Percentiles rank a stretch among this genome's conserved stretches.
Evolutionary conservation across 2,888 invertebrate species (phyloP).

Genomic region (Lochmaea crataegi): DNA sequence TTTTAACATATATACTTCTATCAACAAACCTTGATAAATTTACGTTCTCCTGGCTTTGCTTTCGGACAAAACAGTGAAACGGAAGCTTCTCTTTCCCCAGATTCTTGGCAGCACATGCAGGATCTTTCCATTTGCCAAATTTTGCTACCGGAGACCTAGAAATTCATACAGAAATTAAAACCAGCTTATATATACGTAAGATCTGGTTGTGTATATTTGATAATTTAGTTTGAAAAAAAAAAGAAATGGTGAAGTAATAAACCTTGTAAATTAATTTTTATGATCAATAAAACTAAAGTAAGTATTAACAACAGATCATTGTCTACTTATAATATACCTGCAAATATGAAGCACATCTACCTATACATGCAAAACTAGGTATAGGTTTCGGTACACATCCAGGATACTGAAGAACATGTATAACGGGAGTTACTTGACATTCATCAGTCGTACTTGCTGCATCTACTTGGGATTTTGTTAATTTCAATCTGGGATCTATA

Average conservation of each 20-base stretch:
- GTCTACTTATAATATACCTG: slow-evolving; percentile 71
- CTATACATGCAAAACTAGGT: slow-evolving; percentile 92
- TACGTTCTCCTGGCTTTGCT: slow-evolving; percentile 86
- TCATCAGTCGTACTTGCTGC: slow-evolving; percentile 73
- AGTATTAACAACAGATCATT: no score
- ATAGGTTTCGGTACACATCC: slow-evolving; percentile 94
- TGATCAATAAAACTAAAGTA: no score
- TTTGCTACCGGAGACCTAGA: slow-evolving; percentile 91
- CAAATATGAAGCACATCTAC: slow-evolving; percentile 90
- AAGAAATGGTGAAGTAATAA: not conserved
- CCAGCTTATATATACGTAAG: not conserved
- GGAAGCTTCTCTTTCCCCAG: slow-evolving; percentile 90
- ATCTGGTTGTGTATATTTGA: not conserved
- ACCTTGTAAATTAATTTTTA: not conserved
- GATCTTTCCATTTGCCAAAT: slow-evolving; percentile 97
- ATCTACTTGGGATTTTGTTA: slow-evolving; percentile 50
- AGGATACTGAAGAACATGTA: slow-evolving; percentile 90
- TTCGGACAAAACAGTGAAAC: slow-evolving; percentile 91
- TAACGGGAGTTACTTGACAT: slow-evolving; percentile 91
- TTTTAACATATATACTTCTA: not conserved
- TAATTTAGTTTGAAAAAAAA: no score
- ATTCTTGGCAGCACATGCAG: slow-evolving; percentile 96
- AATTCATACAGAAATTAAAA: slow-evolving; percentile 22
- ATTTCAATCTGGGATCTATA: slow-evolving; percentile 58
- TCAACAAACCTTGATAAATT: slow-evolving; percentile 80